Evolutionary conservation across 2,888 invertebrate species (phyloP).

Genomic region (Pyrrhosoma nymphula): DNA sequence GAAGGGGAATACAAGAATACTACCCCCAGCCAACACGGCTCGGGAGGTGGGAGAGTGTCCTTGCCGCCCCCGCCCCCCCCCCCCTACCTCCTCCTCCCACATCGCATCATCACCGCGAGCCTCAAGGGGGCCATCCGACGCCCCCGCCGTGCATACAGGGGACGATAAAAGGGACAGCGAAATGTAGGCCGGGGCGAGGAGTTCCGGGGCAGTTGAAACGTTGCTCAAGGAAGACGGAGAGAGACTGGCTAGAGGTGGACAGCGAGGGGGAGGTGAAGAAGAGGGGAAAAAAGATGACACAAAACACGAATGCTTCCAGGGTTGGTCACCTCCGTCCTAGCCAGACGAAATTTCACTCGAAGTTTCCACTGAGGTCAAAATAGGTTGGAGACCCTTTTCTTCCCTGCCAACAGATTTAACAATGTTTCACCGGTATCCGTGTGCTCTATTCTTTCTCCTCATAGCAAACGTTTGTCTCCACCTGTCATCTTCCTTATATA

Average conservation of each 20-base stretch:
- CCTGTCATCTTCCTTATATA: too few relatives aligned
- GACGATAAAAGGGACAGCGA: conserved; percentile 54
- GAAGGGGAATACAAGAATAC: neutral
- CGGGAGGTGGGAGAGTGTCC: neutral
- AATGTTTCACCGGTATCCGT: too few relatives aligned
- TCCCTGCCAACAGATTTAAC: too few relatives aligned
- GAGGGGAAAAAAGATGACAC: neutral
- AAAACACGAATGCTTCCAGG: neutral
- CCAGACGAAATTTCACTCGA: neutral
- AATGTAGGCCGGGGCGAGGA: neutral
- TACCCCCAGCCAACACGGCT: neutral
- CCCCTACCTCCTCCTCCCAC: neutral
- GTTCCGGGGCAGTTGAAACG: neutral
- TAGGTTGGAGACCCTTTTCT: too few relatives aligned
- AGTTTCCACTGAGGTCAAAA: neutral
- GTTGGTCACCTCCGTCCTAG: neutral
- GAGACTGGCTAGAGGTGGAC: neutral
- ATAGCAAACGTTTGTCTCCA: too few relatives aligned
- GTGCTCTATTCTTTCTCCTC: too few relatives aligned
- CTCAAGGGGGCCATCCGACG: neutral
- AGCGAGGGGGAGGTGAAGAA: neutral
- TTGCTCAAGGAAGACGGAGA: neutral
- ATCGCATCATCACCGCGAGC: conserved; percentile 1
- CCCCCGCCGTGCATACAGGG: too few relatives aligned
- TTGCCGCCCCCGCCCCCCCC: too few relatives aligned